phyloP scores from a whole-genome alignment of 1,140 invertebrate genomes.

The Pseudachorutes palmiensis region DNA sequence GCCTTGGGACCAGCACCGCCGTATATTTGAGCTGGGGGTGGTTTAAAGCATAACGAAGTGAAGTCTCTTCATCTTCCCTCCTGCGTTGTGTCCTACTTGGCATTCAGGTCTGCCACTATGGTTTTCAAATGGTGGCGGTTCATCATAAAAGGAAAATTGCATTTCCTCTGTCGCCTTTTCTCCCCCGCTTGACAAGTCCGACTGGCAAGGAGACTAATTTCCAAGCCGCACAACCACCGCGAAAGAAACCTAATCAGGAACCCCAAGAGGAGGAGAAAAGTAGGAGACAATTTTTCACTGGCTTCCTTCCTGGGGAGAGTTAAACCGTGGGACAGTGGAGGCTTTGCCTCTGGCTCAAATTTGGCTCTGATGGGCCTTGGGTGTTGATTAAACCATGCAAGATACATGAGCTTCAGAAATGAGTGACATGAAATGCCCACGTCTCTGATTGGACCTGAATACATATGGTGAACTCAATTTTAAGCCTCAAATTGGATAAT shows the following conservation, averaged over 20 bases:
- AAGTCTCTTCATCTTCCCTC: too few species aligned
- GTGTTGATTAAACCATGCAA: constrained; percentile 9
- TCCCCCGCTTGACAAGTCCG: background rate
- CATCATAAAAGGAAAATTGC: constrained; percentile 6
- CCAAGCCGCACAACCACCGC: background rate
- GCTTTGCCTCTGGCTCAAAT: background rate
- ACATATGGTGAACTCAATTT: too few species aligned
- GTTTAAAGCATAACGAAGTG: too few species aligned
- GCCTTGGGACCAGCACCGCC: too few species aligned
- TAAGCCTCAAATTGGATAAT: too few species aligned
- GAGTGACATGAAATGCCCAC: background rate
- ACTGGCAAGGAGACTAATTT: constrained; percentile 1
- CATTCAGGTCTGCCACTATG: background rate
- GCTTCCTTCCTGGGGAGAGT: background rate
- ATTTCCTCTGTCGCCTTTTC: background rate
- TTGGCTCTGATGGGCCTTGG: background rate
- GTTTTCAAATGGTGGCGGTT: background rate
- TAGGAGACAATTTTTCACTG: constrained; percentile 4
- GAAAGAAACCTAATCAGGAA: constrained; percentile 1
- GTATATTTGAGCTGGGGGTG: too few species aligned
- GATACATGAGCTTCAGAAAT: constrained; percentile 1
- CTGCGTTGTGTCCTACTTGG: too few species aligned
- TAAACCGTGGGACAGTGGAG: too few species aligned
- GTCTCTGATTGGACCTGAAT: background rate
- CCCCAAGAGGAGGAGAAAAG: background rate